Evolutionary conservation across 1,140 invertebrate species (phyloP), one percentile per base, ranked within the genome.

Genomic region (Ceratoteleas bidentatus): DNA sequence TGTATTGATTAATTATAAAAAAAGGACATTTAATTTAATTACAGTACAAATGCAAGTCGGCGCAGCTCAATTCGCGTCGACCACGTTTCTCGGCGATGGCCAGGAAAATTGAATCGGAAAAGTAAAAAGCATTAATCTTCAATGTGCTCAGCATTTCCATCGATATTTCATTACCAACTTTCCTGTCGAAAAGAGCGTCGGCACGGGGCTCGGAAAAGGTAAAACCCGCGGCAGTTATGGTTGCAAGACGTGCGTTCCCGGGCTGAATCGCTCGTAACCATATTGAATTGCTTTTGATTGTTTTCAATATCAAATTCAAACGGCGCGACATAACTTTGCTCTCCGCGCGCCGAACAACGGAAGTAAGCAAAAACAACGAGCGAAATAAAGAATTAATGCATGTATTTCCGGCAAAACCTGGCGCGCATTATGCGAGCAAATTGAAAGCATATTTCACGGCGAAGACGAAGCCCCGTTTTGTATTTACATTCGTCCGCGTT

Each of bases 381-480:
- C 40, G 36, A 68, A 73, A 80, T 72, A 65, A 72, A 66, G 45
- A 78, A 78, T 78, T 72, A 72, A 72, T 61, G 68, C 43, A 52
- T 43, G 33, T 47, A 56, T 72, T 65, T n/a, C 54, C 36, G 40
- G 58, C 57, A 33, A 80, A 80, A 61, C 62, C 38, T 56, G 69
- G 69, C 50, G 57, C 57, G 66, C 66, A 69, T 80, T 74, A 74
- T 52, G 36, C 52, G 53, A 81, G 61, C 78, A 75, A 69, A 81
- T 81, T 70, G 78, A 81, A 81, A 74, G 65, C 72, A 64, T 75
- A 70, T 81, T 81, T 81, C 78, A 81, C 65, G 43, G 36, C 54
- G 58, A 81, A 75, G 78, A 70, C 65, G 78, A 72, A 81, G 64
- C 58, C 64, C 68, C 70, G 78, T 70, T 75, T 81, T 75, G 58